Conservation (phyloP, 2,888 invertebrate genomes). For the Pachycephus smyrnensis region DNA sequence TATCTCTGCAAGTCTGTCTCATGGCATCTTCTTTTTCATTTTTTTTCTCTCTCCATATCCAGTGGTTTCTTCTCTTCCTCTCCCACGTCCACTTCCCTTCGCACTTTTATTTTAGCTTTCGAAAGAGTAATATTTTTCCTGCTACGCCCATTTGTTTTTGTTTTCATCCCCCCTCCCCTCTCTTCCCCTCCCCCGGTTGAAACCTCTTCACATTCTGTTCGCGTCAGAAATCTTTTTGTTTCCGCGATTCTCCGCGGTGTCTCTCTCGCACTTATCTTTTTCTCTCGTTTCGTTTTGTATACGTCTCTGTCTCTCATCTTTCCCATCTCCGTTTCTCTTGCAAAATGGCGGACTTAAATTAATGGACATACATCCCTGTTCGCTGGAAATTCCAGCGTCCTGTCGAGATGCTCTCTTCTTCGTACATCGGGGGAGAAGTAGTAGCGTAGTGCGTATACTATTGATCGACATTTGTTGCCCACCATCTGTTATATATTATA, state of each 20-base stretch:
- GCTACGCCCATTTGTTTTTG: background rate
- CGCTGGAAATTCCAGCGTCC: background rate
- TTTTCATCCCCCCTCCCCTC: conserved; percentile 13
- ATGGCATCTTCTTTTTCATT: background rate
- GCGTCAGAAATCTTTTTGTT: background rate
- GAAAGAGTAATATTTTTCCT: background rate
- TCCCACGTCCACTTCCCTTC: background rate
- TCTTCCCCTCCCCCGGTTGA: conserved; percentile 11
- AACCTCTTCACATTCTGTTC: background rate
- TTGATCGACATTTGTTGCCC: conserved; percentile 27
- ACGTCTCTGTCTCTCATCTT: conserved; percentile 1
- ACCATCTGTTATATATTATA: conserved; percentile 32
- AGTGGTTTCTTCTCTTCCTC: background rate
- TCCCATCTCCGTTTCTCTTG: background rate
- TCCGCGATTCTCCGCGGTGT: background rate
- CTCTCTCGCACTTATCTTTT: background rate
- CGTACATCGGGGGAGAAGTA: background rate
- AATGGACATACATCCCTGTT: background rate
- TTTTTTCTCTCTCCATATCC: background rate
- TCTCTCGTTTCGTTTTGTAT: background rate
- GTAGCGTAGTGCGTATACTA: too few species aligned
- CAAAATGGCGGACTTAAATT: background rate
- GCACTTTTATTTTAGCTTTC: background rate
- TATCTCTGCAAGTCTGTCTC: conserved; percentile 12
- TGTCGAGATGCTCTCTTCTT: too few species aligned